These are phyloP conservation scores for Alosa alosa DNA, from an alignment of 2,113 vertebrate species.

Conservation along the genomic window DNA sequence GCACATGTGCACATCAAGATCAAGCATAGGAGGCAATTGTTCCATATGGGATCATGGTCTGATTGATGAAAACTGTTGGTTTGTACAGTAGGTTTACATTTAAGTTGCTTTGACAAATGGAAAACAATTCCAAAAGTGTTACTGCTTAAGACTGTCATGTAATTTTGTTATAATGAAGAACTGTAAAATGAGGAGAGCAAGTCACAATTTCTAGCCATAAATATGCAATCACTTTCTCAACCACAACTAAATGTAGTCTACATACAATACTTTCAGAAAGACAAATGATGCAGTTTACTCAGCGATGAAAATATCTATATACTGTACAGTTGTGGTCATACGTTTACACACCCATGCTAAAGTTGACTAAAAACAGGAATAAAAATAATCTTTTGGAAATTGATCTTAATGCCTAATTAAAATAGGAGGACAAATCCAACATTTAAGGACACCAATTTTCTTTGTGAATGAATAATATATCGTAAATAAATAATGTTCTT, in stretches of 20 bases:
- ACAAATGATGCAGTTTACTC: neutral
- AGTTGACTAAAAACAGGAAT: too few species aligned
- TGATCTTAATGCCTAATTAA: too few species aligned
- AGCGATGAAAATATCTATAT: too few species aligned
- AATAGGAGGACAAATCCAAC: too few species aligned
- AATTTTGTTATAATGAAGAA: neutral
- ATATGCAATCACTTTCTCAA: neutral
- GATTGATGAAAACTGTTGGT: neutral
- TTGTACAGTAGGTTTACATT: neutral
- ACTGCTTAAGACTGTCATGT: neutral
- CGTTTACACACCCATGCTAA: too few species aligned
- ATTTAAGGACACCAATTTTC: too few species aligned
- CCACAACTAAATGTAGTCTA: conserved; percentile 8
- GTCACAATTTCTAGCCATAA: neutral
- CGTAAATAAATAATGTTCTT: too few species aligned
- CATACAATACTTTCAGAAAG: neutral
- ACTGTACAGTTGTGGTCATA: too few species aligned
- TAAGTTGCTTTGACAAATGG: neutral
- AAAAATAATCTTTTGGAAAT: too few species aligned
- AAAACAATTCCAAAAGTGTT: neutral
- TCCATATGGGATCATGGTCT: neutral
- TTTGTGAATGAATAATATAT: too few species aligned
- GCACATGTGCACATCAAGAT: conserved; percentile 66
- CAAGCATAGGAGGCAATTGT: conserved; percentile 39
- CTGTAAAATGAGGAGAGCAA: neutral